phyloP scores from a whole-genome alignment of 2,888 invertebrate species.

The Lepeophtheirus nordmannii region DNA sequence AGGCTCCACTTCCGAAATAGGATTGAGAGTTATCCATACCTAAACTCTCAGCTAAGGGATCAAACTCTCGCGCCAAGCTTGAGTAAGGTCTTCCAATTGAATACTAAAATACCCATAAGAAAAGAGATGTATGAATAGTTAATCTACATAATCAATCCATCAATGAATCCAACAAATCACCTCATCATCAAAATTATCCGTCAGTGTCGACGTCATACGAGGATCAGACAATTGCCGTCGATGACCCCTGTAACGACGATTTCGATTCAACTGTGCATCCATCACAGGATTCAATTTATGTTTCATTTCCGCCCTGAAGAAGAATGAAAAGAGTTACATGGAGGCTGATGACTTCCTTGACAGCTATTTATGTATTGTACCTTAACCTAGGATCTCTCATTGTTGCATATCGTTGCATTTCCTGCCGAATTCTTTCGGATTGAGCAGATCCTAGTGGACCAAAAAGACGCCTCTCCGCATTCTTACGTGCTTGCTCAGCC shows the following conservation, averaged over 20 bases:
- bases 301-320: constrained; percentile 25
- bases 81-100: constrained; percentile 16
- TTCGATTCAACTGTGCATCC: constrained; percentile 25
- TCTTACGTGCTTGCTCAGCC: constrained; percentile 13
- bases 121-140: background rate
- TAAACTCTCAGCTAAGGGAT: constrained; percentile 17
- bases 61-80: constrained; percentile 18
- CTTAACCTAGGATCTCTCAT: constrained; percentile 24
- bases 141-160: background rate
- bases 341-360: no score
- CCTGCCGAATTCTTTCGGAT: constrained; percentile 22
- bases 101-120: background rate
- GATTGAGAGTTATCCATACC: constrained; percentile 22
- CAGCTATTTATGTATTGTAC: no score
- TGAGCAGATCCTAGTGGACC: constrained; percentile 16
- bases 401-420: constrained; percentile 24
- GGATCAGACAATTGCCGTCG: constrained; percentile 42
- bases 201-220: constrained; percentile 32
- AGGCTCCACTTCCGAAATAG: constrained; percentile 11
- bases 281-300: constrained; percentile 24
- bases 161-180: background rate
- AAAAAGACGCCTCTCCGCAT: constrained; percentile 21
- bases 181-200: constrained; percentile 21
- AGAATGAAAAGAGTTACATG: background rate
- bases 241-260: constrained; percentile 34